Percentiles rank a stretch among this genome's conserved stretches.
Evolutionary conservation across 2,888 invertebrate species (phyloP).

Genomic region (Junonia oenone): DNA sequence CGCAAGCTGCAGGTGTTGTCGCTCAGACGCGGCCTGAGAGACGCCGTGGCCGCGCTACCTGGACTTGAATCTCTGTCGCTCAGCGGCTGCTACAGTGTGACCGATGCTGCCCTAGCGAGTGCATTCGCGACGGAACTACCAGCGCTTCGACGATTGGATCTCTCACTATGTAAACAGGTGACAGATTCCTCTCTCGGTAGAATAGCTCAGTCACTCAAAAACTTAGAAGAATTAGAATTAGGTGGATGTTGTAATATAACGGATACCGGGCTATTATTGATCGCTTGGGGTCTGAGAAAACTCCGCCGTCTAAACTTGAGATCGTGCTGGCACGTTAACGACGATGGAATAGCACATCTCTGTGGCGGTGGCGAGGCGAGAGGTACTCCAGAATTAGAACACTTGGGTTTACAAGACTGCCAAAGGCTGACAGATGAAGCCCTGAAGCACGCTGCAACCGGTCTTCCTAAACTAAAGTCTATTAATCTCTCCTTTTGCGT

Average conservation of each 20-base stretch:
- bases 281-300: constrained; percentile 93
- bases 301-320: constrained; percentile 91
- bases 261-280: constrained; percentile 90
- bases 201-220: constrained; percentile 91
- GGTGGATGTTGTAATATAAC: constrained; percentile 96
- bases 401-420: constrained; percentile 95
- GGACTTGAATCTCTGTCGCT: constrained; percentile 92
- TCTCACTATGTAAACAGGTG: constrained; percentile 96
- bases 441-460: constrained; percentile 89
- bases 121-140: constrained; percentile 89
- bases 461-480: constrained; percentile 88
- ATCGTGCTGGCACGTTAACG: constrained; percentile 95
- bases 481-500: constrained; percentile 97
- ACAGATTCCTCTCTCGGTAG: constrained; percentile 92
- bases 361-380: constrained; percentile 87
- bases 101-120: constrained; percentile 89
- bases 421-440: constrained; percentile 96
- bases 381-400: constrained; percentile 89
- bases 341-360: constrained; percentile 92
- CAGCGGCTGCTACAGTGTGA: constrained; percentile 96
- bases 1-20: constrained; percentile 93
- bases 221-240: constrained; percentile 91
- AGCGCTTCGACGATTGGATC: constrained; percentile 88
- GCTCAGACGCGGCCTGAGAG: constrained; percentile 88
- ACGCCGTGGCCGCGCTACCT: constrained; percentile 91